Percentiles rank a stretch among this genome's conserved stretches.
Evolutionary conservation across 2,888 invertebrate genomes (phyloP).

Genomic region (Cristatella mucedo): DNA sequence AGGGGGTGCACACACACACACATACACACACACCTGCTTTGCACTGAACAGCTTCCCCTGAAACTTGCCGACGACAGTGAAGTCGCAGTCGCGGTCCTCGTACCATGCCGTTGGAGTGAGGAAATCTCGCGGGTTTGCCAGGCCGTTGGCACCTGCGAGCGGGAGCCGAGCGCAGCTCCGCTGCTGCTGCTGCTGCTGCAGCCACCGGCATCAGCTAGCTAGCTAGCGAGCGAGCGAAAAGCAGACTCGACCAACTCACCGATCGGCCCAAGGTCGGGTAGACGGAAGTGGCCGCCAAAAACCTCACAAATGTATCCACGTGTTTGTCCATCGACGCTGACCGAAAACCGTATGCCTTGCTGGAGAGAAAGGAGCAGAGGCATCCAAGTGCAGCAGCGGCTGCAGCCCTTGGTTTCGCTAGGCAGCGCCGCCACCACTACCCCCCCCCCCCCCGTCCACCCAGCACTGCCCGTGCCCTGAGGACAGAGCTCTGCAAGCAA

Average conservation of each 20-base stretch:
- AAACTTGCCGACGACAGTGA: constrained; percentile 64
- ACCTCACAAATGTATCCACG: constrained; percentile 76
- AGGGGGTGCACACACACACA: no score
- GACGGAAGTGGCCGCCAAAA: constrained; percentile 76
- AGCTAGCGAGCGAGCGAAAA: no score
- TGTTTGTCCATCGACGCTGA: constrained; percentile 52
- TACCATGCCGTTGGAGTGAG: constrained; percentile 74
- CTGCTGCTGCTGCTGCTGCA: no score
- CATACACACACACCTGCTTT: constrained; percentile 45
- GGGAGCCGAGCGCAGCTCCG: no score
- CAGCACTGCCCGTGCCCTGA: no score
- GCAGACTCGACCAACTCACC: constrained; percentile 41
- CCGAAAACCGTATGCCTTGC: constrained; percentile 79
- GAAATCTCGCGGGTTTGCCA: constrained; percentile 91
- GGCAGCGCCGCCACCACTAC: no score
- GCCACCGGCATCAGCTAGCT: no score
- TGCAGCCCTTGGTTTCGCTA: no score
- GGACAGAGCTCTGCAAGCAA: no score
- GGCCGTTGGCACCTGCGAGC: constrained; percentile 68
- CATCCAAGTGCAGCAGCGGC: no score
- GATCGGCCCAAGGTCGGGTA: constrained; percentile 88
- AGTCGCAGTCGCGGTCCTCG: constrained; percentile 56
- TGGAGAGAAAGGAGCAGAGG: constrained; percentile 35
- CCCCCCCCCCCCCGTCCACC: no score
- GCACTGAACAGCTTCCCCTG: constrained; percentile 74